Base-by-base conservation (phyloP, 2,113 vertebrate genomes). In the Smithornis capensis region DNA sequence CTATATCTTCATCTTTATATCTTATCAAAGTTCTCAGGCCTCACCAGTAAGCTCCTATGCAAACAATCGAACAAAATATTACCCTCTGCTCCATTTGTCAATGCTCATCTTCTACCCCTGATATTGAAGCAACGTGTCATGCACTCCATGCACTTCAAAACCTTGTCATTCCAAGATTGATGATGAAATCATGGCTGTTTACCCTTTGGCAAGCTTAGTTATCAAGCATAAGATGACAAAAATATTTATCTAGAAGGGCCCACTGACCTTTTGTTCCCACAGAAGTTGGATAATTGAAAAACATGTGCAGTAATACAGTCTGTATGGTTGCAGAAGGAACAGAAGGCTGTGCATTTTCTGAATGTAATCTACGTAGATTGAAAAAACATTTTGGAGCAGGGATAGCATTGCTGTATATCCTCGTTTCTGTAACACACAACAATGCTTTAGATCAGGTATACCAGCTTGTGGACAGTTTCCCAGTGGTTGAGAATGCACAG, bases 181-280 rank as follows among this genome's bases (percentile, higher is more conserved):
- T 95, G 86, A 86, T 44, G 47, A 92, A 90, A 87, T 93, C 73
- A 81, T 70, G 80, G 24, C 55, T 89, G 38, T 86, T 88, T 90
- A 87, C 71, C 64, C 68, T 90, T 93, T 80, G 67, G 76, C 31
- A 86, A 85, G 56, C 78, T 86, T 83, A 88, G 71, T 77, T 92
- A 86, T 74, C 63, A 86, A 53, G 31, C 18, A 16, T 7, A 35
- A 69, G 59, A 64, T 88, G 82, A 83, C 75, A 95, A 97, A 95
- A 94, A 80, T 93, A 90, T 91, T 93, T 95, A 69, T 86, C 79
- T 92, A 56, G 60, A 69, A 63, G 33, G 50, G 40, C 88, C 78
- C 74, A 47, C 42, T 96, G 94, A 91, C 82, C 95, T 92, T 92
- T 55, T 97, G 84, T 89, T 95, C 84, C 86, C 53, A 62, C 44